Evolutionary conservation across 1,140 invertebrate species (phyloP), one percentile per base, ranked within the genome.

Genomic region (Chironomus striatipennis): DNA sequence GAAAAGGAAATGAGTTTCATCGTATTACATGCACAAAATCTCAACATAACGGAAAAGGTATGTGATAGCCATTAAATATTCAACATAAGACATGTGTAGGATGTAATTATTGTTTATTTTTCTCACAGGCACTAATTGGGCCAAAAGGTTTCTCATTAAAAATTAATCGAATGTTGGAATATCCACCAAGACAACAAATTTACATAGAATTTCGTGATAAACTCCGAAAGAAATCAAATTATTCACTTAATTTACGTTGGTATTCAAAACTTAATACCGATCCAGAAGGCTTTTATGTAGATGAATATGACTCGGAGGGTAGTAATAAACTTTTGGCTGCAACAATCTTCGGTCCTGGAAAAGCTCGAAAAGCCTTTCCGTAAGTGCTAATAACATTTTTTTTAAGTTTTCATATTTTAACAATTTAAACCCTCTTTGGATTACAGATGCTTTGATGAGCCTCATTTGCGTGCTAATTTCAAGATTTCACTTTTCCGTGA

Each of bases 341-440:
- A 4, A 98, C 97, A 0, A 93, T 98, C 79, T 99, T 99, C 80
- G 93, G 98, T 82, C 90, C 97, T 73, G 97, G 95, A 7, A 93
- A 94, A 77, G 97, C 97, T 0, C 86, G 97, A 17, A 89, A 91
- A 75, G 95, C 96, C 0, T 99, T 99, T 80, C 97, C 97, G 0
- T 57, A 57, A 57, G 47, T 34, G 5, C 24, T n/a, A n/a, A 47
- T 1, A 47, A 47, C 2, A 47, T 47, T 47, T 47, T 10, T 43
- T 47, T 47, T 12, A 47, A 12, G 43, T 47, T 8, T 12, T 47
- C n/a, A n/a, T n/a, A n/a, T n/a, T n/a, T n/a, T n/a, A n/a, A n/a
- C n/a, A n/a, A n/a, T n/a, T n/a, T n/a, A n/a, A n/a, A n/a, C 43
- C 15, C 43, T 43, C 6, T 10, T 43, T 43, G 9, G 9, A 57